These are phyloP conservation scores for Lumbricus terrestris DNA, from an alignment of 2,888 invertebrate species.

Conservation along the genomic window DNA sequence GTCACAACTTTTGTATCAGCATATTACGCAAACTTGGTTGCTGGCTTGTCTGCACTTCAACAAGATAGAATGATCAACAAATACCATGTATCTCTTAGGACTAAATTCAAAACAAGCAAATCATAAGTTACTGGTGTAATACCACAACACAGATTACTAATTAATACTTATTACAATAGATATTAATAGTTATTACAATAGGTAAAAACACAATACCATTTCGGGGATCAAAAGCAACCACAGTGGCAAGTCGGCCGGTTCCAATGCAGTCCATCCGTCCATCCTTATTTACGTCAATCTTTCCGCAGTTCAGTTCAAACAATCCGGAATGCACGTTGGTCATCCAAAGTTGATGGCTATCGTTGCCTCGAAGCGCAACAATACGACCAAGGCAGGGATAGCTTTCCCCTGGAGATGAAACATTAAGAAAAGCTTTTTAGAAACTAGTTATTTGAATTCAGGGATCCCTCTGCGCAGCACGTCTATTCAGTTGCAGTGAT, in stretches of 20 bases:
- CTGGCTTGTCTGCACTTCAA: neutral
- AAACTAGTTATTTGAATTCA: neutral
- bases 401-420: constrained; percentile 35
- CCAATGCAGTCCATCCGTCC: constrained; percentile 52
- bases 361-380: constrained; percentile 50
- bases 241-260: constrained; percentile 46
- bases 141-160: neutral
- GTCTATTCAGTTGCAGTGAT: too few relatives aligned
- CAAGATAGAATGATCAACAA: neutral
- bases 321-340: constrained; percentile 41
- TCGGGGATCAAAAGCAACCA: constrained; percentile 50
- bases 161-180: neutral
- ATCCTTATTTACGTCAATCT: constrained; percentile 52
- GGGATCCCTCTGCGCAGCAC: neutral
- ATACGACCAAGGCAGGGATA: constrained; percentile 50
- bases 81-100: neutral
- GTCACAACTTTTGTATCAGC: neutral
- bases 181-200: too few relatives aligned
- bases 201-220: constrained; percentile 36
- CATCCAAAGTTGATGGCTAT: constrained; percentile 51
- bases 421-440: neutral
- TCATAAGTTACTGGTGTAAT: neutral
- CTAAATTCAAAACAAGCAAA: neutral
- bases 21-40: neutral
- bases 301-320: constrained; percentile 49